Conservation (phyloP, 2,888 invertebrate species). For the Rhyacophila evoluta region DNA sequence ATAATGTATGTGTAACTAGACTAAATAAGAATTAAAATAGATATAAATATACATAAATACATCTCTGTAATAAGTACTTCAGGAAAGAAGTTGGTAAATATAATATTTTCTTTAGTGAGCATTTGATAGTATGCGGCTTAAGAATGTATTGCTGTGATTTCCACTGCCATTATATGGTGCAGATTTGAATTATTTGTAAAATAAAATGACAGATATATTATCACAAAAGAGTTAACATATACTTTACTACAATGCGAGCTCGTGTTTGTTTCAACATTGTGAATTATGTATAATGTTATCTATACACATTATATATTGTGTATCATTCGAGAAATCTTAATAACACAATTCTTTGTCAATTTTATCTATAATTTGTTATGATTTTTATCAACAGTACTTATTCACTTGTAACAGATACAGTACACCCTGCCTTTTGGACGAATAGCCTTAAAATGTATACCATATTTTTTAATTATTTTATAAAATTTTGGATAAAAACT, state of each 20-base stretch:
- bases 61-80: too few species aligned
- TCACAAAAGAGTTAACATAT: too few species aligned
- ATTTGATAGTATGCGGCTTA: slow-evolving; percentile 19
- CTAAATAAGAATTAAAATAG: too few species aligned
- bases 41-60: too few species aligned
- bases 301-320: too few species aligned
- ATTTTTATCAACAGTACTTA: not conserved
- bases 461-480: not conserved
- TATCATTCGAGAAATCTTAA: too few species aligned
- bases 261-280: not conserved
- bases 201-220: too few species aligned
- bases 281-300: not conserved
- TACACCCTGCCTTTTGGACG: not conserved
- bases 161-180: not conserved
- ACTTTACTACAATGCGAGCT: too few species aligned
- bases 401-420: not conserved
- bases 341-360: too few species aligned
- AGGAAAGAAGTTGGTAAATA: not conserved
- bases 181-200: not conserved
- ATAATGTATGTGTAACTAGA: too few species aligned
- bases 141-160: slow-evolving; percentile 1
- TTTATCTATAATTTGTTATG: too few species aligned
- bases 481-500: not conserved
- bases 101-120: slow-evolving; percentile 1
- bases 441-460: not conserved